Evolutionary conservation across 1,140 invertebrate species (phyloP).

Genomic region (Lordiphosa mommai): DNA sequence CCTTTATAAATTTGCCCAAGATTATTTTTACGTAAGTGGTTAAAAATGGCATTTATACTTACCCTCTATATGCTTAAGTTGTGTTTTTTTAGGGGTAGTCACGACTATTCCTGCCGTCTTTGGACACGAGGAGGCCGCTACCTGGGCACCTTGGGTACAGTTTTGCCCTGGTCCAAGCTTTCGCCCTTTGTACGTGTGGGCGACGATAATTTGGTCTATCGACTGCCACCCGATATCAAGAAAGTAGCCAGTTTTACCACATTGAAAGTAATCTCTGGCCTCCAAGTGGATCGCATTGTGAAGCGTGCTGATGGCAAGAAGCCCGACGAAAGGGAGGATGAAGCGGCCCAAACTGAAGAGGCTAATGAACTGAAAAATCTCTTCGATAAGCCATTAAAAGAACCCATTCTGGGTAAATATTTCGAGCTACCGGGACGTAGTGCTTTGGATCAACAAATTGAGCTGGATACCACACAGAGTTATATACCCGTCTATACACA

Average conservation of each 20-base stretch:
- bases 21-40: conserved; percentile 83
- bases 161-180: conserved; percentile 82
- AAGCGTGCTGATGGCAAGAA: conserved; percentile 18
- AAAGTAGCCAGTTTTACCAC: conserved; percentile 85
- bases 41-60: neutral
- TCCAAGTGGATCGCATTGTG: conserved; percentile 12
- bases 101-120: conserved; percentile 85
- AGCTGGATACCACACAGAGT: conserved; percentile 81
- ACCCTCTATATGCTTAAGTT: neutral
- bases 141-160: conserved; percentile 85
- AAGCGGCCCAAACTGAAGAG: conserved; percentile 9
- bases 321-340: conserved; percentile 30
- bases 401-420: conserved; percentile 80
- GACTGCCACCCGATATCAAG: conserved; percentile 84
- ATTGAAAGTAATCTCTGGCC: conserved; percentile 81
- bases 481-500: conserved; percentile 83
- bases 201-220: conserved; percentile 76
- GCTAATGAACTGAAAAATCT: conserved; percentile 73
- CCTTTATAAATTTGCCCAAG: conserved; percentile 82
- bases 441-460: conserved; percentile 70
- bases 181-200: conserved; percentile 79
- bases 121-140: conserved; percentile 86
- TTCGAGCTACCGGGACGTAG: conserved; percentile 76
- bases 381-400: conserved; percentile 79
- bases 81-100: conserved; percentile 82